These are phyloP conservation scores for Crypturellus tataupa DNA, from an alignment of 2,797 vertebrate species.

Conservation along the genomic window DNA sequence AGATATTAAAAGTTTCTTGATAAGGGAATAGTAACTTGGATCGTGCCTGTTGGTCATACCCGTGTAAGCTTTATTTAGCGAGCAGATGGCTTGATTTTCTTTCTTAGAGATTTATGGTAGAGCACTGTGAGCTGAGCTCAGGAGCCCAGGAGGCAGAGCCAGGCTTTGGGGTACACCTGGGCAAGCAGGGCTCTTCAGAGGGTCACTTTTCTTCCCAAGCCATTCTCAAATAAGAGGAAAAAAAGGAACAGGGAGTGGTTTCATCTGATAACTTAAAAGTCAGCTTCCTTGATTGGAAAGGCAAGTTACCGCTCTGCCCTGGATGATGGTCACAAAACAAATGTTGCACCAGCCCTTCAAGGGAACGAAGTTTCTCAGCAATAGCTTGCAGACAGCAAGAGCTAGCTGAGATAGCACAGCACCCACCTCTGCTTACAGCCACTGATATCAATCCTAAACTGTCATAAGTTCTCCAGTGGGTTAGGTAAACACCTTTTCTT, in stretches of 20 bases:
- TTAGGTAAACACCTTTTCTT: neutral
- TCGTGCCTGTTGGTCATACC: neutral
- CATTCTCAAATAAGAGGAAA: neutral
- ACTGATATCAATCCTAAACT: neutral
- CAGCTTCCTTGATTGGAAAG: neutral
- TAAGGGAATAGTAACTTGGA: neutral
- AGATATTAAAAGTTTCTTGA: neutral
- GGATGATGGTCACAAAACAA: neutral
- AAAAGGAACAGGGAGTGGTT: too few species aligned
- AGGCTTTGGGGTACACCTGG: neutral
- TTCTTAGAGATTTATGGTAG: neutral
- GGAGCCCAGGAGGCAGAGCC: neutral
- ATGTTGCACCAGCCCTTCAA: neutral
- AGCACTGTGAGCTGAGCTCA: accelerated
- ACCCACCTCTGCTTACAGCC: neutral
- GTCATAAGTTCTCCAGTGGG: neutral
- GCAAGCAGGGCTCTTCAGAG: neutral
- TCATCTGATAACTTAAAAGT: neutral
- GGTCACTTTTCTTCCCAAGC: neutral
- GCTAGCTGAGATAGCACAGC: neutral
- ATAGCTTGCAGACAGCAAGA: neutral
- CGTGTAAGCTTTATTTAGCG: neutral
- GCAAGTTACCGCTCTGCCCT: neutral
- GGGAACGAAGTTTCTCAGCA: neutral
- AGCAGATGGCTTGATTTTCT: neutral